Percentiles rank a stretch among this genome's conserved stretches.
Evolutionary conservation across 2,888 invertebrate genomes (phyloP).

Genomic region (Agrypnus murinus): DNA sequence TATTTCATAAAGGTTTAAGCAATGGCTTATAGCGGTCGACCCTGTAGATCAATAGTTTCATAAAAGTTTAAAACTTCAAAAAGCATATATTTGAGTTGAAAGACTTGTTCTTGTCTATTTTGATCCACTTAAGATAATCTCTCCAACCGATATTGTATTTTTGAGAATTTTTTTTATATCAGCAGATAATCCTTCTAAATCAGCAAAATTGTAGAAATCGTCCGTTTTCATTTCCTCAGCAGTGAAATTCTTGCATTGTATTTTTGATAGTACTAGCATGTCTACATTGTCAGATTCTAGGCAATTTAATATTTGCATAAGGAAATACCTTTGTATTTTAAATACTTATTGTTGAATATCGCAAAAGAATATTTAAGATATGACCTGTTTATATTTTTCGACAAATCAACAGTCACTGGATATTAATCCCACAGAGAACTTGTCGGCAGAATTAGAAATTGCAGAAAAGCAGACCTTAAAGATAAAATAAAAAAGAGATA

Average conservation of each 20-base stretch:
- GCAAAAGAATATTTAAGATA: no score
- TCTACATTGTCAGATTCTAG: no score
- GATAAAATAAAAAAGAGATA: no score
- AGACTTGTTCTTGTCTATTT: neutral
- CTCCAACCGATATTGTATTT: neutral
- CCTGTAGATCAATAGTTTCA: neutral
- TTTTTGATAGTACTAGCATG: no score
- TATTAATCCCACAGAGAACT: no score
- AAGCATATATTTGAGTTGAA: neutral
- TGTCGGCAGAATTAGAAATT: no score
- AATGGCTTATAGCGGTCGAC: neutral
- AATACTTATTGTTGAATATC: no score
- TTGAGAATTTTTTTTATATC: neutral
- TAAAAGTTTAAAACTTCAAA: neutral
- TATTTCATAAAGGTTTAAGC: neutral
- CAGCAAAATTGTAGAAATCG: slow-evolving; percentile 21
- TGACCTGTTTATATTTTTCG: no score
- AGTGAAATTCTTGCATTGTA: slow-evolving; percentile 20
- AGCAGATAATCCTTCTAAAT: neutral
- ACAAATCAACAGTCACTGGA: no score
- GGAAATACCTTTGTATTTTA: no score
- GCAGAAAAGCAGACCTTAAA: no score
- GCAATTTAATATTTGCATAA: no score
- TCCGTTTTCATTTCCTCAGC: slow-evolving; percentile 17
- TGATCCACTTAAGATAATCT: slow-evolving; percentile 10